Evolutionary conservation across 2,888 invertebrate species (phyloP).

Genomic region (Catotricha subobsoleta): DNA sequence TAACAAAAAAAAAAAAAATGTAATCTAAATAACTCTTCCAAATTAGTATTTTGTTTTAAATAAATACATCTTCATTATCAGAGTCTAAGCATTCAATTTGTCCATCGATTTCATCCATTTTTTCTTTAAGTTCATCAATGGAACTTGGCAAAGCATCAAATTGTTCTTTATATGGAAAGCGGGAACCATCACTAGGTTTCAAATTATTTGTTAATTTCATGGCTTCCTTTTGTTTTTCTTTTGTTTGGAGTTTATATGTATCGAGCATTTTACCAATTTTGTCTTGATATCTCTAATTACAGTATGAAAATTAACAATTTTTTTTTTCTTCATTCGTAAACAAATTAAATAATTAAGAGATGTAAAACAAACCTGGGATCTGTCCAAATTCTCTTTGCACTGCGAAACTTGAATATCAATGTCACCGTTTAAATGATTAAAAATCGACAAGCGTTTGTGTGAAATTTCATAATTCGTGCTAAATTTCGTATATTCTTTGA

Average conservation of each 20-base stretch:
- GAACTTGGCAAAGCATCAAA: conserved; percentile 37
- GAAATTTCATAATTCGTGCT: conserved; percentile 16
- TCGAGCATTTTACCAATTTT: background rate
- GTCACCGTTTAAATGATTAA: conserved; percentile 16
- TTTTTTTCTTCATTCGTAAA: too few relatives aligned
- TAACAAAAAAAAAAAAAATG: too few relatives aligned
- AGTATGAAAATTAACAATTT: too few relatives aligned
- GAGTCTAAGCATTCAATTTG: conserved; percentile 42
- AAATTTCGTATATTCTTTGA: conserved; percentile 19
- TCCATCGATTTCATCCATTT: conserved; percentile 38
- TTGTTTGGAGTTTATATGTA: conserved; percentile 27
- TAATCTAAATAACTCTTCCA: too few relatives aligned
- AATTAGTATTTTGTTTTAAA: too few relatives aligned
- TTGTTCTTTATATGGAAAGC: conserved; percentile 34
- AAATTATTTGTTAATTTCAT: conserved; percentile 36
- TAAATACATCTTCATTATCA: too few relatives aligned
- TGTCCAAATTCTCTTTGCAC: conserved; percentile 14
- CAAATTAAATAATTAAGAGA: too few relatives aligned
- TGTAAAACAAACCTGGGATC: too few relatives aligned
- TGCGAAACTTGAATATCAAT: conserved; percentile 14
- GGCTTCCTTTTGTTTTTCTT: conserved; percentile 35
- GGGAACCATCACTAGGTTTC: conserved; percentile 33
- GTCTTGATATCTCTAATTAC: conserved; percentile 18
- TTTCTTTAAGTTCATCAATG: conserved; percentile 34
- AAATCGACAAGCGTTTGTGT: conserved; percentile 17